phyloP scores from a whole-genome alignment of 30 jellyfish, hydroid and myxozoan genomes.

The Mastigias papua region DNA sequence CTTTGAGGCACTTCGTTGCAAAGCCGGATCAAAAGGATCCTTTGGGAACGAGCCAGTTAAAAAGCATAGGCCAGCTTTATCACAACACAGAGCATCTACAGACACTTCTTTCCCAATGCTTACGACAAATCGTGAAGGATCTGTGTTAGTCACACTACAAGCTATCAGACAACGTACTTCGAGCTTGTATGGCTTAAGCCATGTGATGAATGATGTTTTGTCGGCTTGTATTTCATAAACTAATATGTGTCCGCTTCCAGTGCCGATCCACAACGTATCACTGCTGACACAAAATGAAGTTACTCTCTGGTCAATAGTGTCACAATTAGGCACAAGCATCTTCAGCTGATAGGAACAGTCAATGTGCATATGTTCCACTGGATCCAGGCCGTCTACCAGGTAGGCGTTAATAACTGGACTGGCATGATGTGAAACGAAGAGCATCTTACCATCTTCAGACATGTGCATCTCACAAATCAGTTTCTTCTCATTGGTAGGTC shows the following conservation, averaged over 20 bases:
- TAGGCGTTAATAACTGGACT: constrained; percentile 48
- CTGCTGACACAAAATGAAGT: constrained; percentile 69
- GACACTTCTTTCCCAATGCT: constrained; percentile 85
- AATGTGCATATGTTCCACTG: too few relatives aligned
- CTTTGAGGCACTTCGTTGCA: neutral
- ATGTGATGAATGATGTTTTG: constrained; percentile 25
- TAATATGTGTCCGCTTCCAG: constrained; percentile 94
- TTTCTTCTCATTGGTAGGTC: constrained; percentile 31
- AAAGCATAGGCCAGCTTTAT: constrained; percentile 25
- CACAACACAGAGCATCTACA: constrained; percentile 30
- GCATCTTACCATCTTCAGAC: constrained; percentile 48
- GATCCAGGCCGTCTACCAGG: constrained; percentile 16
- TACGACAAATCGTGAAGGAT: constrained; percentile 59
- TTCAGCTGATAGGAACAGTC: constrained; percentile 70
- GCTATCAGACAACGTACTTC: constrained; percentile 73
- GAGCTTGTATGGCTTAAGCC: constrained; percentile 81
- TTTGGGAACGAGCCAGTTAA: constrained; percentile 46
- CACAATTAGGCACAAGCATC: constrained; percentile 59
- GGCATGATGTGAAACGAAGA: constrained; percentile 66
- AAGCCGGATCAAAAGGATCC: constrained; percentile 32
- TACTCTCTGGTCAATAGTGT: constrained; percentile 75
- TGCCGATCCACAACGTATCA: constrained; percentile 94
- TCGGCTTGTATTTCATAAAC: constrained; percentile 45
- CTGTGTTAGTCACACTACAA: constrained; percentile 15
- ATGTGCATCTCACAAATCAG: constrained; percentile 49